Conservation (phyloP, 1,140 invertebrate genomes). For the Saxidomus purpurata region DNA sequence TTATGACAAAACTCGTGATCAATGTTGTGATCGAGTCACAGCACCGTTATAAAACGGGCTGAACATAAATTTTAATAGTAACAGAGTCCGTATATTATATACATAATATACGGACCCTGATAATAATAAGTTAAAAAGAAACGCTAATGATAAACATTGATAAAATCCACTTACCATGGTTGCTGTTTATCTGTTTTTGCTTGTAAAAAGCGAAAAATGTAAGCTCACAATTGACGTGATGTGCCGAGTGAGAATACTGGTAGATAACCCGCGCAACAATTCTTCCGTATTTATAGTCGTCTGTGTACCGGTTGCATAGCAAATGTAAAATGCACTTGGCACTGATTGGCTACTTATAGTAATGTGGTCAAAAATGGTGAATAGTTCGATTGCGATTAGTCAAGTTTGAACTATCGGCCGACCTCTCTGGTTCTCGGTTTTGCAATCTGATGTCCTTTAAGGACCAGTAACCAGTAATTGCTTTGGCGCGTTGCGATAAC, state of each 20-base stretch:
- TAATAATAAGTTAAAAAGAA: too few species aligned
- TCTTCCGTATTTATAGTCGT: slow-evolving; percentile 17
- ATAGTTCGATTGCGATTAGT: background rate
- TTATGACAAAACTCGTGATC: too few species aligned
- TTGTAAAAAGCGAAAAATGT: slow-evolving; percentile 10
- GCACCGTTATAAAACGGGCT: too few species aligned
- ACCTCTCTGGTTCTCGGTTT: background rate
- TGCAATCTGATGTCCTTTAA: too few species aligned
- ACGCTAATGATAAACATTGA: too few species aligned
- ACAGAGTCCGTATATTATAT: too few species aligned
- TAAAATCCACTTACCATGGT: slow-evolving; percentile 40
- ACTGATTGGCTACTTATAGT: background rate
- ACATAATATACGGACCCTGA: too few species aligned
- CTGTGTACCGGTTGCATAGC: slow-evolving; percentile 19
- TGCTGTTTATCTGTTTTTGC: slow-evolving; percentile 7
- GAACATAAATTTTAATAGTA: too few species aligned
- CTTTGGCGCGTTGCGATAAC: background rate
- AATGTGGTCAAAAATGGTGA: background rate
- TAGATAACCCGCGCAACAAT: background rate
- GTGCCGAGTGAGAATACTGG: slow-evolving; percentile 18
- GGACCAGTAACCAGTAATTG: background rate
- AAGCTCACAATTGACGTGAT: slow-evolving; percentile 22
- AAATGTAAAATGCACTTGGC: background rate
- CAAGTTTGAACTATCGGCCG: background rate
- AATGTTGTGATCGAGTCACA: too few species aligned